A percentile compares a stretch with the other conserved stretches of the same genome.
Evolutionary conservation across 2,113 vertebrate species (phyloP).

Genomic region (Oncorhynchus keta): DNA sequence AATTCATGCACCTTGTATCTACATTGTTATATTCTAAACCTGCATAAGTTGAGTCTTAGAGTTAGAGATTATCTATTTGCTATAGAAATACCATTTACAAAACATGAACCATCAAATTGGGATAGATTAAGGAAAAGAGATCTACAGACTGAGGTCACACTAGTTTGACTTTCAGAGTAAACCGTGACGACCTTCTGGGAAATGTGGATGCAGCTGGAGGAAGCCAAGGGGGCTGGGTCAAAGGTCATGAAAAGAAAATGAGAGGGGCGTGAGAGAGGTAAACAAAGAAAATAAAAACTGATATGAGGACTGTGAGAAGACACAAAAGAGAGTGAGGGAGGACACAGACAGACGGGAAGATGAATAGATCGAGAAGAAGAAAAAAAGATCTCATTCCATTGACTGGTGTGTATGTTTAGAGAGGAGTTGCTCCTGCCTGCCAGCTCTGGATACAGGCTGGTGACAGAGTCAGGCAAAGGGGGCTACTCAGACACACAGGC

Average conservation of each 20-base stretch:
- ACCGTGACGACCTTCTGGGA: conserved; percentile 17
- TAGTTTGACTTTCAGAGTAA: conserved; percentile 21
- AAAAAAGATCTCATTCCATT: conserved; percentile 8
- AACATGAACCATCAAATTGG: conserved; percentile 8
- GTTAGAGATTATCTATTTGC: no score
- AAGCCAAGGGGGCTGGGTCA: conserved; percentile 41
- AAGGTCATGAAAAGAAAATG: conserved; percentile 29
- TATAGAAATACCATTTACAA: conserved; percentile 4
- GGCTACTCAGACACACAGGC: not conserved
- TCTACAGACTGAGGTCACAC: not conserved
- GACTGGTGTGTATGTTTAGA: conserved; percentile 35
- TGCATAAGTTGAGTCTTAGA: no score
- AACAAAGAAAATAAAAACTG: conserved; percentile 46
- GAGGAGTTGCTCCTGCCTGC: conserved; percentile 3
- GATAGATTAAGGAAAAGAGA: not conserved
- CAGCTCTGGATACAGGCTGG: no score
- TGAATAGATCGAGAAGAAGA: no score
- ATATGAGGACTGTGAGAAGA: conserved; percentile 6
- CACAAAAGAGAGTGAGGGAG: not conserved
- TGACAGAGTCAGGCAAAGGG: no score
- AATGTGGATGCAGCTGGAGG: conserved; percentile 27
- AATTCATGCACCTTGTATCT: no score
- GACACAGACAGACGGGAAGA: not conserved
- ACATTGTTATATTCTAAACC: no score
- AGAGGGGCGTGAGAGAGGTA: conserved; percentile 46